phyloP scores from a whole-genome alignment of 2,888 invertebrate species.

The Meganola albula region DNA sequence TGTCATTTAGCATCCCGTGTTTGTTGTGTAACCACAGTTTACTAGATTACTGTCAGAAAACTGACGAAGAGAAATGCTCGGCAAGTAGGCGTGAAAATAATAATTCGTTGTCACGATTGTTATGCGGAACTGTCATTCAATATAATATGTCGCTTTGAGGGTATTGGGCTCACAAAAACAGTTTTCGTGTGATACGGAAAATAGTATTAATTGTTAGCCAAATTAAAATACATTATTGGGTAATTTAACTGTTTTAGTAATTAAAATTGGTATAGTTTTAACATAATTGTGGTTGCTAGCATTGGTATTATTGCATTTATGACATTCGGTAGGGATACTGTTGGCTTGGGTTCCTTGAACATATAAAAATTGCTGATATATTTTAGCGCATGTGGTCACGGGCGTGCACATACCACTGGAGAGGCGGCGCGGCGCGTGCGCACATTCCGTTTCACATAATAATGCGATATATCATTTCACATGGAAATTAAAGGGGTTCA shows the following conservation, averaged over 20 bases:
- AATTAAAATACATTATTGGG: too few relatives aligned
- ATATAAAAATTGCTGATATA: too few relatives aligned
- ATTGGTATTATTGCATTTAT: too few relatives aligned
- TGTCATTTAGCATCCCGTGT: constrained; percentile 27
- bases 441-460: constrained; percentile 72
- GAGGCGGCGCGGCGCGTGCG: constrained; percentile 55
- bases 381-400: constrained; percentile 31
- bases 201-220: too few relatives aligned
- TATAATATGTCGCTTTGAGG: neutral
- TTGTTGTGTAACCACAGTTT: constrained; percentile 43
- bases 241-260: too few relatives aligned
- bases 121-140: constrained; percentile 17
- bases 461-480: constrained; percentile 36
- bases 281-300: too few relatives aligned
- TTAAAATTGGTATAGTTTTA: too few relatives aligned
- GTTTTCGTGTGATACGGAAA: constrained; percentile 11
- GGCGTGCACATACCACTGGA: constrained; percentile 52
- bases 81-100: constrained; percentile 54
- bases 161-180: constrained; percentile 10
- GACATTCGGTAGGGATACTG: too few relatives aligned
- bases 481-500: constrained; percentile 35
- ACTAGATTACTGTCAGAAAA: constrained; percentile 50
- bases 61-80: constrained; percentile 46
- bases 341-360: too few relatives aligned
- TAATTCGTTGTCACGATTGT: constrained; percentile 43